A percentile compares a stretch with the other conserved stretches of the same genome.
These are phyloP conservation scores for Sycophaga agraensis DNA, from an alignment of 1,140 invertebrate genomes.

Conservation along the genomic window DNA sequence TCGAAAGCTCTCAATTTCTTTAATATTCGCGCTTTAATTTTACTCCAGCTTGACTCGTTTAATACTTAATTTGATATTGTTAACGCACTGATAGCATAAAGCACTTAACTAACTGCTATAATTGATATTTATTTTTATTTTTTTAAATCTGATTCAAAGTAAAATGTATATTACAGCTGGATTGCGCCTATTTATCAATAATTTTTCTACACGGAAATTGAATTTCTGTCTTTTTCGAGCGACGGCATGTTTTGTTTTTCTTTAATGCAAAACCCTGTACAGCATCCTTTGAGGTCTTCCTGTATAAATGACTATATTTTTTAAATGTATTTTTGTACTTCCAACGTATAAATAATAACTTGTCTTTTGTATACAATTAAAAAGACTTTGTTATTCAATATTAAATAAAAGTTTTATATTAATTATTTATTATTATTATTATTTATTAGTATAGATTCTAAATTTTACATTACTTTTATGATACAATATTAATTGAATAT, in stretches of 20 bases:
- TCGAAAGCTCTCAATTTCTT: constrained; percentile 35
- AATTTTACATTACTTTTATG: too few species aligned
- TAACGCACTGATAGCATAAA: too few species aligned
- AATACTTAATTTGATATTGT: too few species aligned
- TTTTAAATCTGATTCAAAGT: too few species aligned
- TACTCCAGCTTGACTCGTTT: too few species aligned
- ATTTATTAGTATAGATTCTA: too few species aligned
- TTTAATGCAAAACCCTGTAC: background rate
- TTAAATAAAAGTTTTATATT: too few species aligned
- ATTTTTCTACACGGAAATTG: constrained; percentile 3
- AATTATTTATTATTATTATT: too few species aligned
- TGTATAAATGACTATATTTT: background rate
- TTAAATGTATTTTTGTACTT: constrained; percentile 5
- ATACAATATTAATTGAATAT: too few species aligned
- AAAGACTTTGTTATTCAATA: constrained; percentile 7
- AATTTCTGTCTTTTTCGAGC: constrained; percentile 57
- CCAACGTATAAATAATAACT: background rate
- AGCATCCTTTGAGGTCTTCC: background rate
- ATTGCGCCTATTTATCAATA: constrained; percentile 19
- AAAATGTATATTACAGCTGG: constrained; percentile 17
- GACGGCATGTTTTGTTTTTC: constrained; percentile 50
- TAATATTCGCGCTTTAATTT: background rate
- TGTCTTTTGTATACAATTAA: background rate
- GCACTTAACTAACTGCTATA: too few species aligned
- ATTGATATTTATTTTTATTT: too few species aligned